Conservation (phyloP, 2,113 vertebrate genomes). For the Albula goreensis region DNA sequence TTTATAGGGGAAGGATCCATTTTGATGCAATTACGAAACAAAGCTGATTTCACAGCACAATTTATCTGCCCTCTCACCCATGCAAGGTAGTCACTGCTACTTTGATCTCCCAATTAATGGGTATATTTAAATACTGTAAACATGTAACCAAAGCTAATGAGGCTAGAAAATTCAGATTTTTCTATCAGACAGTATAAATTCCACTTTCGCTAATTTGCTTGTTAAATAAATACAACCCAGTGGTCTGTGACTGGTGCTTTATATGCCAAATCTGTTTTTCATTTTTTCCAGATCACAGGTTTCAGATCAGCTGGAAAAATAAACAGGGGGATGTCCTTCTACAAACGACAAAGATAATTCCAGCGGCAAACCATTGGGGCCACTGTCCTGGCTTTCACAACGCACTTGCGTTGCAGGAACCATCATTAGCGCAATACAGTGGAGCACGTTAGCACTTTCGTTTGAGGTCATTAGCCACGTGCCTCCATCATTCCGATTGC, state of each 20-base stretch:
- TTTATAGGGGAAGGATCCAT: background rate
- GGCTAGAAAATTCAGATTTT: slow-evolving; percentile 50
- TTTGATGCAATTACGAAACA: slow-evolving; percentile 26
- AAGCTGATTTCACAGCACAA: slow-evolving; percentile 31
- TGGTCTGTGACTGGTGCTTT: slow-evolving; percentile 55
- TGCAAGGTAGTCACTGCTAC: slow-evolving; percentile 42
- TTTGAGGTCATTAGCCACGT: background rate
- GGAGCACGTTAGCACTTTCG: background rate
- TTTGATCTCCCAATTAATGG: slow-evolving; percentile 64
- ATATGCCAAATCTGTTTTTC: slow-evolving; percentile 38
- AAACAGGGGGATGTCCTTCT: slow-evolving; percentile 40
- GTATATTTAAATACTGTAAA: slow-evolving; percentile 62
- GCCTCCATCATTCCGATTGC: background rate
- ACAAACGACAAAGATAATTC: background rate
- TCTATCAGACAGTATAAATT: slow-evolving; percentile 39
- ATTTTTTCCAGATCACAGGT: slow-evolving; percentile 31
- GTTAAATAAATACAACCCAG: slow-evolving; percentile 58
- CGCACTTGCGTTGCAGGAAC: background rate
- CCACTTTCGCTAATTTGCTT: slow-evolving; percentile 56
- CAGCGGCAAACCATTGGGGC: background rate
- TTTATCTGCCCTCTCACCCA: slow-evolving; percentile 45
- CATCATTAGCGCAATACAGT: background rate
- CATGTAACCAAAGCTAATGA: slow-evolving; percentile 67
- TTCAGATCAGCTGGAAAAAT: slow-evolving; percentile 32
- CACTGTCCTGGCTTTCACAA: background rate